Evolutionary conservation across 1,140 invertebrate species (phyloP).

Genomic region (Halesus radiatus): DNA sequence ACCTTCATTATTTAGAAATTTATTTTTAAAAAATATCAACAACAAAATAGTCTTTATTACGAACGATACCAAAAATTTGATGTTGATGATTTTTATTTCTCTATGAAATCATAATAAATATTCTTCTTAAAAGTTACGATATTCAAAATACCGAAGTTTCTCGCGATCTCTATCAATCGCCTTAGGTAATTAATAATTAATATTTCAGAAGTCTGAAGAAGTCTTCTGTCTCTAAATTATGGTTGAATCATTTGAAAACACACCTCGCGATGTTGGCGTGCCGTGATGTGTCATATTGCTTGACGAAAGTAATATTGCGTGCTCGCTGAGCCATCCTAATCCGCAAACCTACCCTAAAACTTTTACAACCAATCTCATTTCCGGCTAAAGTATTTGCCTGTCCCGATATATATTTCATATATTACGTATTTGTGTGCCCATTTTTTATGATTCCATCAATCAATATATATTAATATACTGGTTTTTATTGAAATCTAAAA

Average conservation of each 20-base stretch:
- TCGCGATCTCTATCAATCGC: neutral
- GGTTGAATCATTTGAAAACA: neutral
- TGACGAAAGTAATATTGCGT: neutral
- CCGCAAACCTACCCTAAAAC: neutral
- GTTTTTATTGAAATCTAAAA: too few relatives aligned
- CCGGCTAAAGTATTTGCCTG: neutral
- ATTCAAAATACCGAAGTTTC: neutral
- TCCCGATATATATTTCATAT: too few relatives aligned
- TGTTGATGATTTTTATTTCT: too few relatives aligned
- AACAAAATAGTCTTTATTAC: too few relatives aligned
- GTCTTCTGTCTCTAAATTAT: neutral
- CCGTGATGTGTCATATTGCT: neutral
- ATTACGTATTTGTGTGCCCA: too few relatives aligned
- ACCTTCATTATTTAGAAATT: too few relatives aligned
- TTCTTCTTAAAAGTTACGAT: neutral
- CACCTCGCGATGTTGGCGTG: constrained; percentile 24
- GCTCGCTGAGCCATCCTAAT: neutral
- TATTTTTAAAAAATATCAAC: too few relatives aligned
- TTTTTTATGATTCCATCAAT: too few relatives aligned
- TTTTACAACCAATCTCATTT: neutral
- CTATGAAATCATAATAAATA: too few relatives aligned
- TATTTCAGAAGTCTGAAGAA: neutral
- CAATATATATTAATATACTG: too few relatives aligned
- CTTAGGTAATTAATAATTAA: neutral
- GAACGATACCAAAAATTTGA: too few relatives aligned